A percentile compares a stretch with the other conserved stretches of the same genome.
Evolutionary conservation across 1,140 invertebrate species (phyloP).

Genomic region (Ostrea edulis): DNA sequence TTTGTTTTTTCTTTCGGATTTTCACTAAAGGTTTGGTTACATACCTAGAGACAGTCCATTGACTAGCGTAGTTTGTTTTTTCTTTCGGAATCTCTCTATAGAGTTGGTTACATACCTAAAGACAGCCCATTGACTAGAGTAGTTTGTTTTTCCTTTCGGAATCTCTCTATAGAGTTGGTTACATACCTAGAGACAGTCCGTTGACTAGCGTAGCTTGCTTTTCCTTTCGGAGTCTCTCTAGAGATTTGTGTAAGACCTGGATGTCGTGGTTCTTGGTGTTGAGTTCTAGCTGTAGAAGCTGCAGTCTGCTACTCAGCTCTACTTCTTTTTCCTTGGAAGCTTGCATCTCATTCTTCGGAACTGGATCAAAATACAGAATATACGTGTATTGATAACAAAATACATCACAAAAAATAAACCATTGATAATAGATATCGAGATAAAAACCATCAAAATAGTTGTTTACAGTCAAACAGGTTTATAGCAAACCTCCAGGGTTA

Average conservation of each 20-base stretch:
- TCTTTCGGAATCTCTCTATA: too few species aligned
- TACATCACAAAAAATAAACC: too few species aligned
- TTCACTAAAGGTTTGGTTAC: neutral
- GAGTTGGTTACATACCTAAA: neutral
- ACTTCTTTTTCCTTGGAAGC: conserved; percentile 62
- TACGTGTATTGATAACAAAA: too few species aligned
- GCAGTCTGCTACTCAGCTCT: conserved; percentile 67
- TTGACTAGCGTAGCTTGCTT: conserved; percentile 64
- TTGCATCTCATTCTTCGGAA: conserved; percentile 58
- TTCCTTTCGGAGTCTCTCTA: conserved; percentile 72
- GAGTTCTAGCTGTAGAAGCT: conserved; percentile 67
- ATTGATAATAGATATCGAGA: too few species aligned
- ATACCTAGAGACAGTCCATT: conserved; percentile 34
- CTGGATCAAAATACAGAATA: conserved; percentile 39
- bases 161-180: conserved; percentile 68
- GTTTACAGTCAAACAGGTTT: too few species aligned
- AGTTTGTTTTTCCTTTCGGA: too few species aligned
- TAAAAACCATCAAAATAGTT: too few species aligned
- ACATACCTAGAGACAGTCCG: too few species aligned
- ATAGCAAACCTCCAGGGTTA: too few species aligned
- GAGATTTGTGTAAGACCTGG: conserved; percentile 64
- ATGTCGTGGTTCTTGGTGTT: conserved; percentile 72
- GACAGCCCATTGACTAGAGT: conserved; percentile 40
- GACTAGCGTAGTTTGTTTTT: too few species aligned
- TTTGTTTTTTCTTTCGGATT: neutral